Evolutionary conservation across 2,888 invertebrate species (phyloP).

Genomic region (Orthosia gothica): DNA sequence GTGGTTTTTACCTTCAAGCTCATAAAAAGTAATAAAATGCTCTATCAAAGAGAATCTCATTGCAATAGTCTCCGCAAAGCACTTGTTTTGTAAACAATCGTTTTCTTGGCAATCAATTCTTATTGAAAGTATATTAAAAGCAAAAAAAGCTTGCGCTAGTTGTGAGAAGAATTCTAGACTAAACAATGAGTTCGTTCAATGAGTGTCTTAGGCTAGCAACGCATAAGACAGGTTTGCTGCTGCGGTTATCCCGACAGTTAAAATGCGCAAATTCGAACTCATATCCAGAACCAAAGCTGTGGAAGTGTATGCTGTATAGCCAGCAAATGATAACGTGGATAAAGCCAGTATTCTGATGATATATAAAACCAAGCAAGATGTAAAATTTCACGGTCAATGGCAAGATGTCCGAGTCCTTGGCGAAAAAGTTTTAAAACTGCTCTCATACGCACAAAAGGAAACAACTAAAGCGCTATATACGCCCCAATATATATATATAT

Average conservation of each 20-base stretch:
- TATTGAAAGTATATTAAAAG: conserved; percentile 50
- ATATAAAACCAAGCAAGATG: not conserved
- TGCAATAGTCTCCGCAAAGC: conserved; percentile 25
- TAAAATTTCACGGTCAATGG: not conserved
- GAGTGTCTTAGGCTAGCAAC: conserved; percentile 23
- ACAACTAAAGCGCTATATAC: too few relatives aligned
- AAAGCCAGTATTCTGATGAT: not conserved
- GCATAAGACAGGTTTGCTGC: not conserved
- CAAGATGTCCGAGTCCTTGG: not conserved
- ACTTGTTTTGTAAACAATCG: conserved; percentile 49
- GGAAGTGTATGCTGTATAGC: not conserved
- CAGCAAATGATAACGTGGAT: not conserved
- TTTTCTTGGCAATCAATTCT: conserved; percentile 43
- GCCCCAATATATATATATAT: too few relatives aligned
- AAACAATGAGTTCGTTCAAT: conserved; percentile 53
- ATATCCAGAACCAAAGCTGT: not conserved
- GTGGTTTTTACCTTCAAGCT: conserved; percentile 9
- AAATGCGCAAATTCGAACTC: not conserved
- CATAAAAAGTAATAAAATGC: conserved; percentile 36
- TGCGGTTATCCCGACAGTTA: not conserved
- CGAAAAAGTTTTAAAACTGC: not conserved
- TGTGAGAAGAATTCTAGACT: conserved; percentile 57
- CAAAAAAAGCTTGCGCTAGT: conserved; percentile 30
- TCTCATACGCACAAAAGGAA: not conserved
- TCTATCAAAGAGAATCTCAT: conserved; percentile 38